These are phyloP conservation scores for Lepidocyrtinus sp. DNA, from an alignment of 2,888 invertebrate species.

Conservation along the genomic window DNA sequence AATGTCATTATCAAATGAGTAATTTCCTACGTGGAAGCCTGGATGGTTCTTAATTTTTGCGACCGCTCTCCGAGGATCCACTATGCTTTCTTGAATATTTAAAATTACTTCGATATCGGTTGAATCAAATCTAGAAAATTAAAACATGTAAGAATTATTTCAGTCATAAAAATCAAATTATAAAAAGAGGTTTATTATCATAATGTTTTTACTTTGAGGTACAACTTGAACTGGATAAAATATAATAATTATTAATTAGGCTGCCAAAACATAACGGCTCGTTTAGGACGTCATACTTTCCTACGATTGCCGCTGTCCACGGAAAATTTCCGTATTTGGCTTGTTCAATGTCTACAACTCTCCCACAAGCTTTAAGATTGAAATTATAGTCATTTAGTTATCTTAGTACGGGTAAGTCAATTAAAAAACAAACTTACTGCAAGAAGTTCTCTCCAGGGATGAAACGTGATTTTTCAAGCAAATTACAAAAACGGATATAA, in stretches of 20 bases:
- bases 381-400: too few relatives aligned
- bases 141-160: too few relatives aligned
- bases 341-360: constrained; percentile 39
- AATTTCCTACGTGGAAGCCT: constrained; percentile 43
- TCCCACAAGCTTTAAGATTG: constrained; percentile 53
- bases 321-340: constrained; percentile 56
- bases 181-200: too few relatives aligned
- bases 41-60: constrained; percentile 59
- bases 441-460: neutral
- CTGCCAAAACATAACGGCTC: constrained; percentile 57
- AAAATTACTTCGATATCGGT: constrained; percentile 53
- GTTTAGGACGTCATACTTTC: constrained; percentile 47
- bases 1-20: constrained; percentile 59
- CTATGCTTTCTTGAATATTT: constrained; percentile 25
- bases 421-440: constrained; percentile 57
- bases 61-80: constrained; percentile 39
- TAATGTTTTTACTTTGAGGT: constrained; percentile 56
- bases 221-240: constrained; percentile 53
- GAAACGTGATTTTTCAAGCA: too few relatives aligned
- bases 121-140: constrained; percentile 46
- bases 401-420: too few relatives aligned
- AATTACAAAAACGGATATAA: too few relatives aligned
- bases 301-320: constrained; percentile 55
- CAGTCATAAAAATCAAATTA: too few relatives aligned
- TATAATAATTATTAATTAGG: constrained; percentile 52